These are phyloP conservation scores for Ptycholaimellus sp. DNA, from an alignment of 2,888 invertebrate species.

Conservation along the genomic window DNA sequence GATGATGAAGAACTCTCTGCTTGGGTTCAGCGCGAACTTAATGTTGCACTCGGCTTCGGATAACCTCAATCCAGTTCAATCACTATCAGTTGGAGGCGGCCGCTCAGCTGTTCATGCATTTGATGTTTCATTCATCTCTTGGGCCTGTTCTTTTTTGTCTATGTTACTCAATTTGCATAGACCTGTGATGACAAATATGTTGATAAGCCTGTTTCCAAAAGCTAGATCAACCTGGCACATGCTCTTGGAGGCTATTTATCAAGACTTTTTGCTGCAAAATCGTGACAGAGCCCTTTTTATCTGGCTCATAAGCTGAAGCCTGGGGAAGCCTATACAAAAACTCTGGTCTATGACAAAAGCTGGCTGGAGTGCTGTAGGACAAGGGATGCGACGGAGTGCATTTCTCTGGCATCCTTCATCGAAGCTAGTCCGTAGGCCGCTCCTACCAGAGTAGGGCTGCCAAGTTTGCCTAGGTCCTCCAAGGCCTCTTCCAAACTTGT, in stretches of 20 bases:
- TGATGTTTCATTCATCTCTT: not conserved
- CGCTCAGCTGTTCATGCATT: too few species aligned
- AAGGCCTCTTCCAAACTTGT: slow-evolving; percentile 45
- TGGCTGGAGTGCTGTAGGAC: slow-evolving; percentile 36
- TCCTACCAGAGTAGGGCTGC: slow-evolving; percentile 86
- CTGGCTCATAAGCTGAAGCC: too few species aligned
- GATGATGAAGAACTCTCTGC: slow-evolving; percentile 45
- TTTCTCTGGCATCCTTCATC: slow-evolving; percentile 61
- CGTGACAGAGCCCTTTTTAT: too few species aligned
- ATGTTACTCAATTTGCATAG: too few species aligned
- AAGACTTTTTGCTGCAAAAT: too few species aligned
- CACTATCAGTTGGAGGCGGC: not conserved
- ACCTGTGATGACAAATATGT: too few species aligned
- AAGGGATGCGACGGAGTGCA: slow-evolving; percentile 45
- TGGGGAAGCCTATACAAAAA: too few species aligned
- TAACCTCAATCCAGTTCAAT: slow-evolving; percentile 38
- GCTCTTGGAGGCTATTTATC: too few species aligned
- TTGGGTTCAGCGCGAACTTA: slow-evolving; percentile 83
- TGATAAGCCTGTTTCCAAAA: too few species aligned
- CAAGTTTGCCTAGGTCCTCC: slow-evolving; percentile 34
- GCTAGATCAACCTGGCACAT: too few species aligned
- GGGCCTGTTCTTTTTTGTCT: not conserved
- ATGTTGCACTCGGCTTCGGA: slow-evolving; percentile 91
- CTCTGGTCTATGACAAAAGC: slow-evolving; percentile 77
- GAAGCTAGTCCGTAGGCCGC: slow-evolving; percentile 92